A percentile compares a stretch with the other conserved stretches of the same genome.
These are phyloP conservation scores for Empis livida DNA, from an alignment of 2,888 invertebrate species.

Conservation along the genomic window DNA sequence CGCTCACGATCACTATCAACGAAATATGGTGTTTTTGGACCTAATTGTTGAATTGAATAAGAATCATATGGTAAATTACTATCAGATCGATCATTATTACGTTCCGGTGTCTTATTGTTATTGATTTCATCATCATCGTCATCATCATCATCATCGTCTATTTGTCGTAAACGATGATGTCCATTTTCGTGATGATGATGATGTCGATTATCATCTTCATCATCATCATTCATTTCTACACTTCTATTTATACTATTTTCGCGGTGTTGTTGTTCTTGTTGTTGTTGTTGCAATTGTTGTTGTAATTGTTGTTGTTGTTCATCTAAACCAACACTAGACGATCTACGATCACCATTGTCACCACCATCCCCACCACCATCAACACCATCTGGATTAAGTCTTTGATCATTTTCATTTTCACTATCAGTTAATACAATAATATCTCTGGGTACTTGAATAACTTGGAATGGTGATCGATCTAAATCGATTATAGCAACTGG, in stretches of 20 bases:
- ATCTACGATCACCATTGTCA: too few relatives aligned
- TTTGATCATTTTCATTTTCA: conserved; percentile 38
- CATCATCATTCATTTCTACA: conserved; percentile 16
- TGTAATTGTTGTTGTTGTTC: neutral
- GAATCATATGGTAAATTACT: conserved; percentile 20
- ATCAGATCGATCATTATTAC: neutral
- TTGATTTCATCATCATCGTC: conserved; percentile 16
- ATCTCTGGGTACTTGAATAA: conserved; percentile 66
- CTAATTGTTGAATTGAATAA: conserved; percentile 33
- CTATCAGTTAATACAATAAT: conserved; percentile 76
- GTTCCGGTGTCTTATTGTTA: conserved; percentile 22
- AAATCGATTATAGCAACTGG: conserved; percentile 78
- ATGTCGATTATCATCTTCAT: conserved; percentile 11
- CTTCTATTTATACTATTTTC: conserved; percentile 16
- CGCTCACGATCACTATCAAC: conserved; percentile 5
- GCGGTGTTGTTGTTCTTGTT: conserved; percentile 14
- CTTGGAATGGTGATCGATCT: conserved; percentile 73
- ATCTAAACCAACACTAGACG: too few relatives aligned
- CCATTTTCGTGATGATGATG: conserved; percentile 14
- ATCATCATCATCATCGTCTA: conserved; percentile 14
- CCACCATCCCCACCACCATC: neutral
- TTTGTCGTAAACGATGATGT: conserved; percentile 10
- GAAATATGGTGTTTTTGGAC: conserved; percentile 52
- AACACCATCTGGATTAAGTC: neutral
- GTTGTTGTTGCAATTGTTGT: neutral